These are phyloP conservation scores for Hylia prasina DNA, from an alignment of 2,113 vertebrate genomes.

Conservation along the genomic window DNA sequence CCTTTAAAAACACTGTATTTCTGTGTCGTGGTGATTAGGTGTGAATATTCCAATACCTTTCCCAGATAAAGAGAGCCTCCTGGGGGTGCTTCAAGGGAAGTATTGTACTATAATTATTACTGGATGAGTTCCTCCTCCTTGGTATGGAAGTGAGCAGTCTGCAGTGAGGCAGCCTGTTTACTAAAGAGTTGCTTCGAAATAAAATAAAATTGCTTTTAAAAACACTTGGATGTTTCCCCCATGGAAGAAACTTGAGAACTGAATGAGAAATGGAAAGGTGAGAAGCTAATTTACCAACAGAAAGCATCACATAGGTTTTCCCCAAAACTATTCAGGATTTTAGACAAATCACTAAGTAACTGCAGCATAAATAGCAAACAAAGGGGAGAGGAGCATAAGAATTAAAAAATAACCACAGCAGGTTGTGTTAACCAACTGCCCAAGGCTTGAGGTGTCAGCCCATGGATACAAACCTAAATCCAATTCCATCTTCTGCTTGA, in stretches of 20 bases:
- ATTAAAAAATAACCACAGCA: neutral
- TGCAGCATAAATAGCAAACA: neutral
- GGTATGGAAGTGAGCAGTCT: neutral
- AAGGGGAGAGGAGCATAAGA: neutral
- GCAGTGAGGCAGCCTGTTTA: neutral
- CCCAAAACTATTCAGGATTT: neutral
- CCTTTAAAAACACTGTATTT: slow-evolving; percentile 1
- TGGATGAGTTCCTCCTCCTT: slow-evolving; percentile 11
- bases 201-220: neutral
- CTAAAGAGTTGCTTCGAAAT: neutral
- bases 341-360: neutral
- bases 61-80: neutral
- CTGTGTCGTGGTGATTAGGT: neutral
- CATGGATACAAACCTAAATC: neutral
- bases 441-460: neutral
- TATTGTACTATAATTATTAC: neutral
- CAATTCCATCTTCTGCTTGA: neutral
- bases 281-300: neutral
- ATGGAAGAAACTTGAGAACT: neutral
- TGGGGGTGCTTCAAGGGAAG: neutral
- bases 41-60: slow-evolving; percentile 28
- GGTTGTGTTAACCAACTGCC: neutral
- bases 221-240: neutral
- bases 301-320: neutral
- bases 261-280: neutral